These are phyloP conservation scores for Leptinotarsa undecemlineata DNA, from an alignment of 1,140 invertebrate species.

Conservation along the genomic window DNA sequence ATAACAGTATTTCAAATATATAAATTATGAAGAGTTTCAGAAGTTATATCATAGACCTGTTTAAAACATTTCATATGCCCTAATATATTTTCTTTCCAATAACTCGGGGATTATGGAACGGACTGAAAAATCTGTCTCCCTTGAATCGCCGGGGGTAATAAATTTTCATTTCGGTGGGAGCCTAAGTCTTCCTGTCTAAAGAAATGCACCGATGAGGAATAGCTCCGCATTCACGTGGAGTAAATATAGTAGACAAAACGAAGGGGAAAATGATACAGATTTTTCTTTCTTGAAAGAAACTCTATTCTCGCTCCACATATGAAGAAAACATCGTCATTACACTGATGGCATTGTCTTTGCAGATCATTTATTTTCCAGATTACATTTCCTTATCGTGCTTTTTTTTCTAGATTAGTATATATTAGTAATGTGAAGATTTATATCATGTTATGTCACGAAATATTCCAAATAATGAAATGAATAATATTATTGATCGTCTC, in stretches of 20 bases:
- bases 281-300: slow-evolving; percentile 40
- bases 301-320: slow-evolving; percentile 39
- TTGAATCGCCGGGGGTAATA: slow-evolving; percentile 13
- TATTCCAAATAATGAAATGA: no score
- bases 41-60: background rate
- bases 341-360: slow-evolving; percentile 25
- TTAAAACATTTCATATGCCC: background rate
- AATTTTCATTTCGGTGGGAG: slow-evolving; percentile 32
- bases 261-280: slow-evolving; percentile 38
- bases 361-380: slow-evolving; percentile 20
- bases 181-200: slow-evolving; percentile 41
- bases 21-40: background rate
- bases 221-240: slow-evolving; percentile 38
- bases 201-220: slow-evolving; percentile 43
- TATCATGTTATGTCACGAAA: no score
- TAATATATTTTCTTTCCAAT: no score
- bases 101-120: background rate
- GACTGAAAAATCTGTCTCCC: background rate
- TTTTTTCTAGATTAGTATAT: background rate
- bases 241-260: slow-evolving; percentile 41
- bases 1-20: no score
- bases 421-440: no score
- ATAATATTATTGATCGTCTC: no score
- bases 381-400: background rate
- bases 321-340: slow-evolving; percentile 30